Evolutionary conservation across 2,797 vertebrate genomes (phyloP).

Genomic region (Jordanella pulchra): DNA sequence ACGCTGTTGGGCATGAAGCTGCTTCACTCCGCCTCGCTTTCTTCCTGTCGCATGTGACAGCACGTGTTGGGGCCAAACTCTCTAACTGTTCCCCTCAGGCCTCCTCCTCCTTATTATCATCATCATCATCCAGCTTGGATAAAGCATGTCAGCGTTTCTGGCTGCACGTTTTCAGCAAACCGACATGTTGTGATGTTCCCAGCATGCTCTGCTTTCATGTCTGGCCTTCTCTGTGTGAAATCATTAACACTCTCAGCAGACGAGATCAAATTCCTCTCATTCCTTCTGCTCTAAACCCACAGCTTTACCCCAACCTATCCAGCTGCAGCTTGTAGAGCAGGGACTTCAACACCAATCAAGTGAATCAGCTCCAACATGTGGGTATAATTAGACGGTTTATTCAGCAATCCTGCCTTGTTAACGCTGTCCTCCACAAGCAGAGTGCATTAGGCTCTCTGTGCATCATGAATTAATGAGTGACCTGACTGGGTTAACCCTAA

Average conservation of each 20-base stretch:
- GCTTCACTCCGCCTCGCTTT: not conserved
- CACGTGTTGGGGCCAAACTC: constrained; percentile 40
- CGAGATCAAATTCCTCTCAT: constrained; percentile 25
- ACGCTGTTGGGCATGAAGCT: constrained; percentile 27
- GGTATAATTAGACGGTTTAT: not conserved
- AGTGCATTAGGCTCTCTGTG: not conserved
- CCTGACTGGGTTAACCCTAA: too few species aligned
- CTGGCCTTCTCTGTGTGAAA: not conserved
- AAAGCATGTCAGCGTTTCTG: constrained; percentile 46
- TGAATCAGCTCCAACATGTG: not conserved
- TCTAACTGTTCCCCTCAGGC: constrained; percentile 8
- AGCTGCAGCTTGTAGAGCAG: constrained; percentile 1
- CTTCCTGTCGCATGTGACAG: constrained; percentile 42
- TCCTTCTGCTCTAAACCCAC: constrained; percentile 7
- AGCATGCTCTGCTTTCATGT: constrained; percentile 16
- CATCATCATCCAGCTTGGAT: constrained; percentile 20
- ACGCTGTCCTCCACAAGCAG: not conserved
- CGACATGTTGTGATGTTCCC: constrained; percentile 19
- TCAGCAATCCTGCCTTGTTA: not conserved
- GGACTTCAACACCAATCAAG: not conserved
- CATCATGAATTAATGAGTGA: not conserved
- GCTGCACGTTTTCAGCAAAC: constrained; percentile 38
- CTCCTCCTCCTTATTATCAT: constrained; percentile 3
- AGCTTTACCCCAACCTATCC: constrained; percentile 11
- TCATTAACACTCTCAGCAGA: not conserved